phyloP scores from a whole-genome alignment of 2,113 vertebrate species.

The Gallinago media region DNA sequence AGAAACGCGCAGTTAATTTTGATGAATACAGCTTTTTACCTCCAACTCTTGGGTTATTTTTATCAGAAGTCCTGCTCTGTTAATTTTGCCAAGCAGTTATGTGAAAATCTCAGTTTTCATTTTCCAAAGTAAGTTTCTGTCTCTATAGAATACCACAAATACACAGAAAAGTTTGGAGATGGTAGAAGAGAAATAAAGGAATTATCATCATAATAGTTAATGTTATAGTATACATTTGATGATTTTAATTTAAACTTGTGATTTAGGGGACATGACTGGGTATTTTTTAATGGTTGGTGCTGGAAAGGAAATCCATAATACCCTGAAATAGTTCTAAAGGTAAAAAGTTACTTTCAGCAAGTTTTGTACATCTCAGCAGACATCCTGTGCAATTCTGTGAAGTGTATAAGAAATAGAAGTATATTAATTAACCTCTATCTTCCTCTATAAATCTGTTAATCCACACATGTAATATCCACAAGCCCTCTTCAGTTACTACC shows the following conservation, averaged over 20 bases:
- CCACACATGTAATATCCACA: not conserved
- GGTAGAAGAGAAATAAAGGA: not conserved
- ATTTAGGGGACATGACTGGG: not conserved
- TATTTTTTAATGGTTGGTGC: not conserved
- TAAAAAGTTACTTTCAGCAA: not conserved
- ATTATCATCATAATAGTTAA: not conserved
- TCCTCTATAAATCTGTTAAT: not conserved
- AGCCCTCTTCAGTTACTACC: not conserved
- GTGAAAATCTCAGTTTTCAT: not conserved
- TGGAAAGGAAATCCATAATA: not conserved
- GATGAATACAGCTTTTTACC: not conserved
- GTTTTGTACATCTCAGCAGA: not conserved
- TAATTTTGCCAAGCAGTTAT: not conserved
- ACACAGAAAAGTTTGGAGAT: not conserved
- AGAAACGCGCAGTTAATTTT: not conserved
- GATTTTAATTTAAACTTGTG: not conserved
- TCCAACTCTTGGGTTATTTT: not conserved
- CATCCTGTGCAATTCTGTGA: not conserved
- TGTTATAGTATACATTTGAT: not conserved
- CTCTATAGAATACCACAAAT: not conserved
- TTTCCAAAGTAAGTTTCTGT: not conserved
- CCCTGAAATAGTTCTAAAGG: not conserved
- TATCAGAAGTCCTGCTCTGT: not conserved
- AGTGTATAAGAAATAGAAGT: not conserved
- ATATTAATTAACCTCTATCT: not conserved